These are phyloP conservation scores for Lanius collurio DNA, from an alignment of 2,113 vertebrate species.

Conservation along the genomic window DNA sequence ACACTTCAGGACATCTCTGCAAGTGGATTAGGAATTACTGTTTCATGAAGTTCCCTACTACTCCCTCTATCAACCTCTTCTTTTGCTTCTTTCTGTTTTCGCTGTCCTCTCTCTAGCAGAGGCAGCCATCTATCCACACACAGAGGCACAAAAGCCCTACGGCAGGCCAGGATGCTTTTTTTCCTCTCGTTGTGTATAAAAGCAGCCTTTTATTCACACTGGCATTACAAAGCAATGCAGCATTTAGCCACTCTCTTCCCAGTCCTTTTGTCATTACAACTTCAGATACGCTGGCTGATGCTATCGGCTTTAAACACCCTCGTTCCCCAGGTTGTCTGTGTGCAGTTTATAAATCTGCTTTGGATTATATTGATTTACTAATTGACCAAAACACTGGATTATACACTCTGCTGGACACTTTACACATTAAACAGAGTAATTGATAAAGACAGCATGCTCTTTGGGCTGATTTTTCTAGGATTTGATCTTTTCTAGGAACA, in stretches of 20 bases:
- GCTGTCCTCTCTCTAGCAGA: background rate
- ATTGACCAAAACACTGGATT: conserved; percentile 61
- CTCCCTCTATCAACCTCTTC: background rate
- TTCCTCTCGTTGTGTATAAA: background rate
- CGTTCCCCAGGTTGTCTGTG: background rate
- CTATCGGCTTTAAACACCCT: background rate
- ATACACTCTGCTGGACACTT: conserved; percentile 49
- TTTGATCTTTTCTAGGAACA: background rate
- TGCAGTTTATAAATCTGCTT: conserved; percentile 46
- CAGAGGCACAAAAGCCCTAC: background rate
- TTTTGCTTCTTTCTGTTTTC: background rate
- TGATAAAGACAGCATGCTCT: background rate
- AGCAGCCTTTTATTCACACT: background rate
- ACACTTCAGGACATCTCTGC: conserved; percentile 20
- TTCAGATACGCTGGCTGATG: background rate
- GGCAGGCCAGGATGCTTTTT: background rate
- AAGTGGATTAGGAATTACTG: background rate
- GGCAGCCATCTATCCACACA: background rate
- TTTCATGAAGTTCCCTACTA: conserved; percentile 2
- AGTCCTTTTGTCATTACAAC: background rate
- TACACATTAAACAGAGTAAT: background rate
- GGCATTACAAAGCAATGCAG: background rate
- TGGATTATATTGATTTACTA: conserved; percentile 57
- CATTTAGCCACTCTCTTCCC: conserved; percentile 14
- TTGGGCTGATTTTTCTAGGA: background rate